A percentile compares a stretch with the other conserved stretches of the same genome.
Evolutionary conservation across 2,888 invertebrate genomes (phyloP).

Genomic region (Drosophila crucigera): DNA sequence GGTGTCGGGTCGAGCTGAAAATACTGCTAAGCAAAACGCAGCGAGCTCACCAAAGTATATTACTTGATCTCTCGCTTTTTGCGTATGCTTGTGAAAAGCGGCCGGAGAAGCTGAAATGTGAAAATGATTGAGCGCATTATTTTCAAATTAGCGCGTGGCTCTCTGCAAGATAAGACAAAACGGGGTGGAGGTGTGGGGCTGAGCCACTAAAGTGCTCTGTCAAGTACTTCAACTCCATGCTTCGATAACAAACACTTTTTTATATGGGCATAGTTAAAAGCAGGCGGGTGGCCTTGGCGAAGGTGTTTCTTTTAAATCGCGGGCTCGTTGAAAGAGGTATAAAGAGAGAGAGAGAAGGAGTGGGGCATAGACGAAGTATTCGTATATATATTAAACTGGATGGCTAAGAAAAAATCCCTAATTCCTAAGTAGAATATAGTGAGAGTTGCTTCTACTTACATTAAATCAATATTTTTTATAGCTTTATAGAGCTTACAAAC

Average conservation of each 20-base stretch:
- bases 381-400: background rate
- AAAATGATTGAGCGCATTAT: slow-evolving; percentile 82
- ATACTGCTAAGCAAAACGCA: slow-evolving; percentile 4
- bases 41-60: slow-evolving; percentile 34
- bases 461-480: background rate
- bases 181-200: background rate
- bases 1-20: background rate
- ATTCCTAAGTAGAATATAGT: background rate
- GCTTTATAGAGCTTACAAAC: background rate
- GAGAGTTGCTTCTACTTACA: background rate
- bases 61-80: slow-evolving; percentile 38
- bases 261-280: slow-evolving; percentile 39
- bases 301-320: slow-evolving; percentile 34
- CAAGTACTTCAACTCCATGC: slow-evolving; percentile 44
- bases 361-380: slow-evolving; percentile 1
- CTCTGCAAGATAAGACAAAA: slow-evolving; percentile 26
- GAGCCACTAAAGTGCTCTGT: slow-evolving; percentile 6
- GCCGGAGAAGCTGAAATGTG: slow-evolving; percentile 60
- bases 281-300: slow-evolving; percentile 54
- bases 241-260: slow-evolving; percentile 45
- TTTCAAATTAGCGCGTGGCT: slow-evolving; percentile 82
- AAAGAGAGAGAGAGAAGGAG: background rate
- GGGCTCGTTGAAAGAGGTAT: background rate
- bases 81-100: slow-evolving; percentile 42
- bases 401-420: background rate